Base-by-base conservation (phyloP, 2,113 vertebrate genomes). In the Colistium nudipinnis region DNA sequence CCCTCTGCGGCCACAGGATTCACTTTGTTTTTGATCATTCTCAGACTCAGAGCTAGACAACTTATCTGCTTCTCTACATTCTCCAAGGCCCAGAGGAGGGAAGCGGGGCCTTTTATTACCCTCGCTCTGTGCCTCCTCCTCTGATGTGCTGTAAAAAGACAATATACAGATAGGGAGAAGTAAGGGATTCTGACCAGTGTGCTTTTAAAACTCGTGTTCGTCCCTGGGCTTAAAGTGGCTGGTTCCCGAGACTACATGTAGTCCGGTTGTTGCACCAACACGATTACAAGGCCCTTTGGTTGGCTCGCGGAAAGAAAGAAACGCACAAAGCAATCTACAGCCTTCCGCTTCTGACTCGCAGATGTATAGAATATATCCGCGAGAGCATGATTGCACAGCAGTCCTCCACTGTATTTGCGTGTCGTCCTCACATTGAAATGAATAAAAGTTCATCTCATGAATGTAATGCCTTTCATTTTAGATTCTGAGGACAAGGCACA, bases 21-120 rank as follows among this genome's bases (percentile, higher is more conserved):
- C 82, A 73, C 86, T 89, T 83, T 83, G 88, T 88, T 90, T 91
- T 89, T 89, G 86, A 91, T 91, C 85, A 88, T 88, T 80, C 84
- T 76, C 83, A 85, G 77, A 84, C 74, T 80, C 66, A 43, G 82
- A 87, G 82, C 81, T 49, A 57, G 79, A 83, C 87, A 91, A 87
- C 85, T 90, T 89, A 89, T 91, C 87, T 82, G 83, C 78, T 82
- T 75, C 78, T 88, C 81, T 82, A 78, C 79, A 73, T 81, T 83
- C 81, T 88, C 75, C 75, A 61, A 30, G 80, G 87, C 84, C 86
- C 88, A 80, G 78, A 88, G 87, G 85, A 90, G 81, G 41, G 72
- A 79, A 84, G 66, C 33, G 1, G 55, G 70, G 41, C 53, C 76
- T 88, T 90, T 89, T 70, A 90, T 87, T 89, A 83, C 68, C 79